phyloP scores from a whole-genome alignment of 2,113 vertebrate genomes.

The Leucoraja erinaceus region DNA sequence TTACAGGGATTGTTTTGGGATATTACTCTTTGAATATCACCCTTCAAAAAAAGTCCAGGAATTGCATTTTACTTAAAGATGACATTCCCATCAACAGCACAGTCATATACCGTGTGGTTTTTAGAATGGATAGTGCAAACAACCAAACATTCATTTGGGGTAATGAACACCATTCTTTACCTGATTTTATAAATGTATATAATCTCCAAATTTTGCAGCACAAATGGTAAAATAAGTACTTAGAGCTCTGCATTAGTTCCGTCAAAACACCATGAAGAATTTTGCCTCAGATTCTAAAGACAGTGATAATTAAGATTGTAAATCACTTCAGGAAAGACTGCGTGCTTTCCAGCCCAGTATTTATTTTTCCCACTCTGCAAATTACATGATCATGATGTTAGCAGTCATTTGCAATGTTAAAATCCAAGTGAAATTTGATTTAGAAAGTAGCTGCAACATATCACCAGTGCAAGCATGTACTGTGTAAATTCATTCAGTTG shows the following conservation, averaged over 20 bases:
- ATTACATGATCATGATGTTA: background rate
- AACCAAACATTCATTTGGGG: background rate
- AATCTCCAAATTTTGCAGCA: background rate
- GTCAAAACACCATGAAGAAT: background rate
- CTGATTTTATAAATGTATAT: background rate
- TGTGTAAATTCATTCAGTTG: background rate
- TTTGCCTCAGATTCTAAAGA: background rate
- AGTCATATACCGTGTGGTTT: background rate
- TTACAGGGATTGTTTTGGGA: background rate
- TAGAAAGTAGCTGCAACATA: background rate
- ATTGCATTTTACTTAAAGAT: background rate
- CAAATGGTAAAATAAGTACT: background rate
- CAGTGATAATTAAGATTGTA: background rate
- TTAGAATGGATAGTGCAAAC: background rate
- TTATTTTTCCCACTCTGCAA: background rate
- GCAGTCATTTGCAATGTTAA: background rate
- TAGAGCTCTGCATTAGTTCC: background rate
- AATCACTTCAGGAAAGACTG: background rate
- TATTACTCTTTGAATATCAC: background rate
- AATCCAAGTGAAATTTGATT: constrained; percentile 5
- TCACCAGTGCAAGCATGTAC: background rate
- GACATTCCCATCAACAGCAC: too few species aligned
- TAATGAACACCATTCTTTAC: background rate
- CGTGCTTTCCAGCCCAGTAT: background rate
- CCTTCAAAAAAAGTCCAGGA: background rate